These are phyloP conservation scores for Maniola jurtina DNA, from an alignment of 1,140 invertebrate species.

Conservation along the genomic window DNA sequence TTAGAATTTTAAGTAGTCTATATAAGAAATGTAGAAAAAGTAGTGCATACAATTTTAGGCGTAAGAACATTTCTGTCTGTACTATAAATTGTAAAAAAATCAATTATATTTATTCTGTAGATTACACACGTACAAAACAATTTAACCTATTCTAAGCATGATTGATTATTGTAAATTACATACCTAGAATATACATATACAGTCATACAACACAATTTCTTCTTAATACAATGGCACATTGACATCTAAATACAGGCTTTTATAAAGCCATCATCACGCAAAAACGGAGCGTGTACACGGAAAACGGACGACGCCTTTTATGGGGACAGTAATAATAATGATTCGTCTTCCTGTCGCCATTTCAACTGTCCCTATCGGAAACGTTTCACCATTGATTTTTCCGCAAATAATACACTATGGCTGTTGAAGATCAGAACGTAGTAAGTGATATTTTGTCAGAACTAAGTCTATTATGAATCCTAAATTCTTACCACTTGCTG, in stretches of 20 bases:
- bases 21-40: too few relatives aligned
- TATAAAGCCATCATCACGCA: conserved; percentile 56
- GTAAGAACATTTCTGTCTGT: too few relatives aligned
- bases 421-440: neutral
- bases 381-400: conserved; percentile 73
- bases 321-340: conserved; percentile 69
- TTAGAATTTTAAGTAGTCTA: too few relatives aligned
- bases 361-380: conserved; percentile 58
- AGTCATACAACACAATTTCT: neutral
- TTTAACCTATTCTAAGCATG: too few relatives aligned
- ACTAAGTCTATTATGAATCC: too few relatives aligned
- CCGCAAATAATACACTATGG: conserved; percentile 64
- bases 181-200: neutral
- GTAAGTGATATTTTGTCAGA: neutral
- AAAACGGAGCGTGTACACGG: conserved; percentile 53
- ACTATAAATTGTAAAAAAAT: too few relatives aligned
- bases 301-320: conserved; percentile 51
- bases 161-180: too few relatives aligned
- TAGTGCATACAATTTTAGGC: too few relatives aligned
- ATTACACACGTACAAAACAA: too few relatives aligned
- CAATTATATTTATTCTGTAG: too few relatives aligned
- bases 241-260: conserved; percentile 63
- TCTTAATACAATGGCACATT: neutral
- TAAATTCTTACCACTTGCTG: too few relatives aligned
- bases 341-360: conserved; percentile 59